Percentiles rank a stretch among this genome's conserved stretches.
Conservation (phyloP, 1,140 invertebrate genomes). For the Drosophila varians region DNA sequence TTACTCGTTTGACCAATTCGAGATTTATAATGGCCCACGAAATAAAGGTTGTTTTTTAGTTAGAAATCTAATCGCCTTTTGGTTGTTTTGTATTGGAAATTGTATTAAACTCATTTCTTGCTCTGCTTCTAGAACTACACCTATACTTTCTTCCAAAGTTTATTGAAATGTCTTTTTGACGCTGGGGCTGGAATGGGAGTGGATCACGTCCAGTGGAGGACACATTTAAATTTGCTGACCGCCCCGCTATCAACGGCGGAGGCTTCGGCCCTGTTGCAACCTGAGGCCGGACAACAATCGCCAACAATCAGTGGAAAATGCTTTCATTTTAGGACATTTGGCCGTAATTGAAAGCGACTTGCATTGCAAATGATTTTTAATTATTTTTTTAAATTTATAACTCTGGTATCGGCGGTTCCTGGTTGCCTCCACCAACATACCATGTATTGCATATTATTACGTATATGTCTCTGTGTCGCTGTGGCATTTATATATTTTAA, state of each 20-base stretch:
- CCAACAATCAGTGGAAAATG: constrained; percentile 67
- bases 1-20: constrained; percentile 64
- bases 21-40: constrained; percentile 55
- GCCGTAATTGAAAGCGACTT: constrained; percentile 72
- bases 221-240: constrained; percentile 56
- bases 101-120: neutral
- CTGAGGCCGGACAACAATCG: constrained; percentile 51
- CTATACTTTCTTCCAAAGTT: neutral
- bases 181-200: neutral
- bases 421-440: too few species aligned
- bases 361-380: constrained; percentile 65
- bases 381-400: constrained; percentile 77
- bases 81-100: neutral
- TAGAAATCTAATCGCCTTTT: constrained; percentile 11
- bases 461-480: constrained; percentile 43
- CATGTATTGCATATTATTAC: constrained; percentile 70
- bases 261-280: constrained; percentile 33
- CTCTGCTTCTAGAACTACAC: too few species aligned
- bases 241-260: constrained; percentile 31
- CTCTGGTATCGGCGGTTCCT: constrained; percentile 26
- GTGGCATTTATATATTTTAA: constrained; percentile 65
- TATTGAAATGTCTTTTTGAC: constrained; percentile 1
- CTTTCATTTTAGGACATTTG: constrained; percentile 75
- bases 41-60: constrained; percentile 9
- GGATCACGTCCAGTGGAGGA: constrained; percentile 37